Conservation (phyloP, 2,113 vertebrate species). For the Xiphorhynchus elegans region DNA sequence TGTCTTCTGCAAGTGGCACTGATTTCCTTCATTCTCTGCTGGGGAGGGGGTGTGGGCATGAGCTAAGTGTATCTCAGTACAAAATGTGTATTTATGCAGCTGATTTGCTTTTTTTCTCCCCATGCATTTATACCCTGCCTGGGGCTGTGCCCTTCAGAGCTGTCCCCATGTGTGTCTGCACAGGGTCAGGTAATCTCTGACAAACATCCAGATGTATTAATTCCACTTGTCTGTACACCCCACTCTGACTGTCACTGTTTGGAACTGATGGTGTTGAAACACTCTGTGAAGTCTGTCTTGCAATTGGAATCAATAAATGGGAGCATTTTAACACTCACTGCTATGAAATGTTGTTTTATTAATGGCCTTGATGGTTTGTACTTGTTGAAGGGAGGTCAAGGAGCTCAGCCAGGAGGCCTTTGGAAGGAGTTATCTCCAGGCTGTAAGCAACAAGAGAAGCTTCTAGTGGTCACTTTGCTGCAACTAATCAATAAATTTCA, state of each 20-base stretch:
- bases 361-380: neutral
- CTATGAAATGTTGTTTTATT: neutral
- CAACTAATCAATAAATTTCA: neutral
- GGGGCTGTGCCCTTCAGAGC: neutral
- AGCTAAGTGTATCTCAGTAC: neutral
- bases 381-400: neutral
- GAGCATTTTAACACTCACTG: neutral
- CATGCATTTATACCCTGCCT: too few species aligned
- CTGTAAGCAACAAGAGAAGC: neutral
- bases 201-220: neutral
- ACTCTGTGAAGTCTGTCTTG: neutral
- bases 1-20: neutral
- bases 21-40: too few species aligned
- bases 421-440: neutral
- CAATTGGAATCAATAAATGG: slow-evolving; percentile 8
- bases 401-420: rapidly evolving
- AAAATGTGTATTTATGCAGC: neutral
- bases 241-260: neutral
- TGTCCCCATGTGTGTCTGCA: neutral
- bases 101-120: too few species aligned
- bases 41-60: neutral
- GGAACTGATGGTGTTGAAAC: neutral
- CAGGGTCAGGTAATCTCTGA: neutral
- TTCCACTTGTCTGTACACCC: neutral
- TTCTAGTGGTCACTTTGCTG: neutral